Evolutionary conservation across 2,113 vertebrate species (phyloP).

Genomic region (Percina caprodes): DNA sequence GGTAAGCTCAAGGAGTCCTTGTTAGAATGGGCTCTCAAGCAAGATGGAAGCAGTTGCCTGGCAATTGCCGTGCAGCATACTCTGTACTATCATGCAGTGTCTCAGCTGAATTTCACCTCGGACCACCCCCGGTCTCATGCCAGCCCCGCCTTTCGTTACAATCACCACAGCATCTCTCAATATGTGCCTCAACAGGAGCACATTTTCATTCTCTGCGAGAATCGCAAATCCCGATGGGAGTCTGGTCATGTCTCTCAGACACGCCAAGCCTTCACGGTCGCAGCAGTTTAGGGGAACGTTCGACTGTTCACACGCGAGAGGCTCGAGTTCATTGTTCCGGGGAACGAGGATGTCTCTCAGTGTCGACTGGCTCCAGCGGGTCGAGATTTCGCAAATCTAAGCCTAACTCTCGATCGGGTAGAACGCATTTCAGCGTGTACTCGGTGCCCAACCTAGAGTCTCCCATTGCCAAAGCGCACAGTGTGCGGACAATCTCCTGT

Average conservation of each 20-base stretch:
- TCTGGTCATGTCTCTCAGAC: neutral
- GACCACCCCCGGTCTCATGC: accelerated
- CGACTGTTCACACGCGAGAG: neutral
- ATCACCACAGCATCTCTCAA: conserved; percentile 1
- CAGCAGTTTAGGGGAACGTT: accelerated
- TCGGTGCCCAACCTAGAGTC: neutral
- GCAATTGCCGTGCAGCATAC: too few relatives aligned
- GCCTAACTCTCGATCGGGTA: neutral
- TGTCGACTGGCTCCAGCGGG: neutral
- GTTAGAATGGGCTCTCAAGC: too few relatives aligned
- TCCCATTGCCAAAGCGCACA: conserved; percentile 7
- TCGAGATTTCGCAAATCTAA: neutral
- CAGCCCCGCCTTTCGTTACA: neutral
- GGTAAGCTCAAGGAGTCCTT: too few relatives aligned
- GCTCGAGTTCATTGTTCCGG: neutral
- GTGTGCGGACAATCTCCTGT: neutral
- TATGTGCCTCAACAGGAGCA: neutral
- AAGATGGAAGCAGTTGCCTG: too few relatives aligned
- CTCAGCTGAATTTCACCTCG: neutral
- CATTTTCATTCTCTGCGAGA: neutral
- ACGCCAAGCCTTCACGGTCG: neutral
- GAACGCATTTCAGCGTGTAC: neutral
- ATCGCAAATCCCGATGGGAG: neutral
- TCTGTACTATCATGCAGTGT: too few relatives aligned
- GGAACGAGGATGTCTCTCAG: neutral